Evolutionary conservation across 2,888 invertebrate genomes (phyloP), one percentile per base, ranked within the genome.

Genomic region (Drosophila eohydei): DNA sequence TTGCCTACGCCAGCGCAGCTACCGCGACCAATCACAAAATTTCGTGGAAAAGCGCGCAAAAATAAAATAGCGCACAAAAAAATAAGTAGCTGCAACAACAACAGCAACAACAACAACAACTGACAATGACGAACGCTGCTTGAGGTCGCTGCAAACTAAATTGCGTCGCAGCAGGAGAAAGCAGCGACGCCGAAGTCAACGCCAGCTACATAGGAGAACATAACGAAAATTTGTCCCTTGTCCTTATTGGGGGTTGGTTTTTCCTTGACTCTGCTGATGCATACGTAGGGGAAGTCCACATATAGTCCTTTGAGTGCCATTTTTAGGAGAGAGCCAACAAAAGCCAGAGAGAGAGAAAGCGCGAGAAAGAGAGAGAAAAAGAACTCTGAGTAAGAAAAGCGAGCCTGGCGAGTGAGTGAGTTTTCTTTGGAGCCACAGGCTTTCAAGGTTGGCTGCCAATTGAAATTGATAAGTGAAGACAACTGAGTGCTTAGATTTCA

Each of bases 31-130:
- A 87, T 87, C 86, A 87, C 86, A 87, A 85, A 85, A 89, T 89
- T 85, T 85, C 90, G 85, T 88, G 84, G 84, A 90, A 90, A 90
- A 88, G 83, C 88, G 90, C 87, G 87, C 84, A 90, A 88, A 88
- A 88, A 86, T 78, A 86, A 86, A 86, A 78, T 66, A 78, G 71
- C 69, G 63, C 65, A 76, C 78, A 74, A 88, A 85, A 87, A 80
- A 81, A 74, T 86, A 88, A 85, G 77, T 85, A 84, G 79, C 68
- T 67, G 59, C 79, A 81, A 70, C 72, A 64, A 67, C 54, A 38
- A 41, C 70, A 50, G 30, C 55, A 21, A 30, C 84, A 44, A 58
- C 66, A 67, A 54, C 80, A 80, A 52, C 79, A 78, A 74, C 78
- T 74, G 62, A 67, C 70, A 64, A 74, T 87, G 80, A 81, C 81